Percentiles rank a stretch among this genome's conserved stretches.
Conservation (phyloP, 2,113 vertebrate species). For the Channa maculata region DNA sequence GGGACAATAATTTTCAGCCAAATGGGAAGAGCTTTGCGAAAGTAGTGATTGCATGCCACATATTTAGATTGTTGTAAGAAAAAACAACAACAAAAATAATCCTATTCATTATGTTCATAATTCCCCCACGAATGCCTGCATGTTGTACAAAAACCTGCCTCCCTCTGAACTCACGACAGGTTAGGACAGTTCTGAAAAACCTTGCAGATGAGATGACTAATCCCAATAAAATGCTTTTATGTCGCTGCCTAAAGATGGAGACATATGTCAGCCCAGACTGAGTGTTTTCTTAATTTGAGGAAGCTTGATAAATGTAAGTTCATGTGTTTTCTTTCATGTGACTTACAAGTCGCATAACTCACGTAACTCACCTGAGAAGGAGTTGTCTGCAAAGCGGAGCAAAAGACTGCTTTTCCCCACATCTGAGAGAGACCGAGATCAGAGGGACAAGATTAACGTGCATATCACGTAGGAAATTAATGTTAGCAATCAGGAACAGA, state of each 20-base stretch:
- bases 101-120: no score
- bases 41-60: no score
- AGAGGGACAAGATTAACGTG: neutral
- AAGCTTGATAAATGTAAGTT: neutral
- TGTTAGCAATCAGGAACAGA: neutral
- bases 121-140: neutral
- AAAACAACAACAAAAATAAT: no score
- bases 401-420: conserved; percentile 91
- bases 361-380: conserved; percentile 85
- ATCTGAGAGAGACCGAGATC: conserved; percentile 71
- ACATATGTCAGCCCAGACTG: no score
- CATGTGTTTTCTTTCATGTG: neutral
- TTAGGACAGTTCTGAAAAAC: neutral
- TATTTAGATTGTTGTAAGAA: no score
- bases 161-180: neutral
- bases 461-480: neutral
- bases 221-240: conserved; percentile 14
- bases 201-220: conserved; percentile 1
- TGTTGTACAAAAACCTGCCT: neutral
- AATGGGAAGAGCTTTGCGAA: no score
- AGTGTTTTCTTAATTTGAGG: neutral
- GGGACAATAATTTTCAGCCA: no score
- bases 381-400: conserved; percentile 88
- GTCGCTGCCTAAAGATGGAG: neutral
- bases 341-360: neutral